These are phyloP conservation scores for Scomberomorus guttatus DNA, from an alignment of 2,797 vertebrate species.

Conservation along the genomic window DNA sequence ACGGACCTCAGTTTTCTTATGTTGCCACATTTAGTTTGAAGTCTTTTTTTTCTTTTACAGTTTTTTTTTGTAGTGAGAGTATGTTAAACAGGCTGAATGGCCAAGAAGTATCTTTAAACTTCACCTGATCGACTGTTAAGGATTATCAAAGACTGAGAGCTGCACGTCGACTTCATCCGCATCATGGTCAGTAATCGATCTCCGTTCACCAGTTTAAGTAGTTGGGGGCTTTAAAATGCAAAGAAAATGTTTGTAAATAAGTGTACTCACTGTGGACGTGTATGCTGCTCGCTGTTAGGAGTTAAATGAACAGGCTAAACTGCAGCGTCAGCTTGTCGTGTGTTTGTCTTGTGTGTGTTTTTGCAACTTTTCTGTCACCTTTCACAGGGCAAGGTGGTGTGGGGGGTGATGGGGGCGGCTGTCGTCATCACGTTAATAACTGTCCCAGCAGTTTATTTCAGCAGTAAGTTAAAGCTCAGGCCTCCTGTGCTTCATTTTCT, in stretches of 20 bases:
- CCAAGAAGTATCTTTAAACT: constrained; percentile 40
- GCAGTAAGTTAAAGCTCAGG: constrained; percentile 79
- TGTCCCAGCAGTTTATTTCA: constrained; percentile 82
- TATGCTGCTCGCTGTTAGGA: background rate
- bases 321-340: constrained; percentile 12
- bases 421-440: constrained; percentile 85
- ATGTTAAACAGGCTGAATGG: constrained; percentile 37
- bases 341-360: constrained; percentile 20
- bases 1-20: constrained; percentile 48
- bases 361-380: constrained; percentile 52
- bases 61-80: constrained; percentile 1
- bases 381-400: constrained; percentile 81
- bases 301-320: background rate
- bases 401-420: constrained; percentile 76
- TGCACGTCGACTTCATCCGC: constrained; percentile 46
- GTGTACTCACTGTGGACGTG: background rate
- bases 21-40: constrained; percentile 10
- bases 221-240: accelerated
- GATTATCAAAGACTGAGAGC: constrained; percentile 50
- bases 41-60: background rate
- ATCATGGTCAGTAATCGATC: constrained; percentile 83
- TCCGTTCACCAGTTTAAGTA: background rate
- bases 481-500: background rate
- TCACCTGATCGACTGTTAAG: constrained; percentile 53
- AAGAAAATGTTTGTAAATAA: background rate